Base-by-base conservation (phyloP, 2,888 invertebrate genomes). In the Bembecia ichneumoniformis region DNA sequence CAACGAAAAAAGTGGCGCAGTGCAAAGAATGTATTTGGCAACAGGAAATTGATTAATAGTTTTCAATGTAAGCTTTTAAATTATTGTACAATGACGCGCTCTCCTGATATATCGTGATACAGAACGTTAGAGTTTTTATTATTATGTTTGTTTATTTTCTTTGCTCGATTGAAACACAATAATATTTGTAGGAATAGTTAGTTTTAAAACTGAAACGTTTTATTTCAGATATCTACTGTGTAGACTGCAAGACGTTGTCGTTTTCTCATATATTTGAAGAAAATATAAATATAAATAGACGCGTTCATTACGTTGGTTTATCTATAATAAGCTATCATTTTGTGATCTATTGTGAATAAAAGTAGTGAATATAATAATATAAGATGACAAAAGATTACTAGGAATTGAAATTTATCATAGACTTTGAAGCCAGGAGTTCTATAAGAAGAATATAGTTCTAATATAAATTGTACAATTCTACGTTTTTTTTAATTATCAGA, bases 11-110 rank as follows among this genome's bases (percentile, higher is more conserved):
- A n/a, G n/a, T n/a, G n/a, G n/a, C n/a, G n/a, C n/a, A n/a, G n/a
- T n/a, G n/a, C n/a, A n/a, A n/a, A n/a, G 36, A 52, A 54, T 36
- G 51, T 43, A 40, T 43, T 52, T 47, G 20, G 34, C 48, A 51
- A 10, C 47, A 51, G 44, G 49, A 52, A 54, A 52, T 55, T 59
- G 59, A 60, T 58, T 60, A 51, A 60, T 54, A 51, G 35, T 54
- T 49, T 49, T 45, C 53, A 57, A 57, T 52, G 55, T 60, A 58
- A 60, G 58, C 58, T 51, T 50, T 35, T 17, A 36, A 50, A 53
- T 56, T 51, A 46, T 48, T 40, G 13, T 14, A 40, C 14, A n/a
- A n/a, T 40, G 40, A 40, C 40, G 40, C 14, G 40, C 9, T 40
- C 14, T 40, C 13, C n/a, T 40, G 40, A 40, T n/a, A 28, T 14